Evolutionary conservation across 2,888 invertebrate species (phyloP), one percentile per base, ranked within the genome.

Genomic region (Tetramorium bicarinatum): DNA sequence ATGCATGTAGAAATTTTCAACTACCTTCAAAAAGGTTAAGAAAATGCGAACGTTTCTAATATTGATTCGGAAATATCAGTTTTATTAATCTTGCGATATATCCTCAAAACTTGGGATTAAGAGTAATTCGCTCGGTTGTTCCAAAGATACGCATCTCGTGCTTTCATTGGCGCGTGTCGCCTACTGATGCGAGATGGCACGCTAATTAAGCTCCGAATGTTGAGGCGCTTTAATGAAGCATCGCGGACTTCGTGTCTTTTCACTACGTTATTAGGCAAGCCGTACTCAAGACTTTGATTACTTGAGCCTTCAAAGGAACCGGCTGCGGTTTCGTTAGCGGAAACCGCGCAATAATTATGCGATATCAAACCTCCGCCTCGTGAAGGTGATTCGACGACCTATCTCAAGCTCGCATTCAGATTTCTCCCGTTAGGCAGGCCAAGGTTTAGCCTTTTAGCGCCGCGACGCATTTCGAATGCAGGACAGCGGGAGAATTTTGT

Each of bases 211-310:
- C 90, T 82, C 69, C 83, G 85, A 88, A 89, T 90, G 91, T 87
- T 89, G 77, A 71, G 62, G 15, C 56, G 61, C 64, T 85, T 47
- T 87, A 87, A 89, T 85, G 85, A 89, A 88, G 66, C 87, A 87
- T 87, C 89, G 59, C 52, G 59, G 59, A 64, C 61, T 47, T 34
- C 79, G 80, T 85, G 89, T 88, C 92, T 92, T 93, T 92, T 91
- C 92, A 87, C 86, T 84, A 74, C 90, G 87, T 91, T 88, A 90
- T 90, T 89, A 89, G 87, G 80, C 84, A 85, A 80, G 86, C 80
- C 72, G 71, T 76, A 81, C 90, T 86, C 89, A 91, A 92, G 91
- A 92, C 91, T 93, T 91, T 93, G 91, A 93, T 93, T 93, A 93
- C 92, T 91, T 88, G 85, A 49, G 66, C 47, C 72, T 74, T 90